phyloP scores from a whole-genome alignment of 2,113 vertebrate genomes.

The Cyanoramphus novaezelandiae region DNA sequence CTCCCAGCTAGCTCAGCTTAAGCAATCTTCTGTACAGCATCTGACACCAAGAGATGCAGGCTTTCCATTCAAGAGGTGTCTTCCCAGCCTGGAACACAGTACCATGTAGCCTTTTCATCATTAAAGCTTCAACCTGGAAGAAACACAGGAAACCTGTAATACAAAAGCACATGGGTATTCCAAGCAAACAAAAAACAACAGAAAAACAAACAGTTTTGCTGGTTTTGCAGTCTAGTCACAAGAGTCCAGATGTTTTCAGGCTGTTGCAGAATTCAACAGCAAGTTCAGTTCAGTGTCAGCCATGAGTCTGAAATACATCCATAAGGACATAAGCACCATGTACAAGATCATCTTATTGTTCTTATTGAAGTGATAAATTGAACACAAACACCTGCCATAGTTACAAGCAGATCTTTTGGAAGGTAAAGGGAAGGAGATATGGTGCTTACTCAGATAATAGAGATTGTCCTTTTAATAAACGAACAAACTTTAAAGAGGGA shows the following conservation, averaged over 20 bases:
- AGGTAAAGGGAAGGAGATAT: not conserved
- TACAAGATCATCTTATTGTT: not conserved
- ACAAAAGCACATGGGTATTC: not conserved
- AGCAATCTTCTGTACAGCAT: not conserved
- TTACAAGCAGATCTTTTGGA: not conserved
- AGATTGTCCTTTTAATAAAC: not conserved
- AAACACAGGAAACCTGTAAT: not conserved
- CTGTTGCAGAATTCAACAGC: not conserved
- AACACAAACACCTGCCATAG: not conserved
- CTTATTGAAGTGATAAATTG: not conserved
- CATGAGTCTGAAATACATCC: not conserved
- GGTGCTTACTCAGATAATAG: not conserved
- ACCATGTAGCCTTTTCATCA: fast-evolving
- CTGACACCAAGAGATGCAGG: not conserved
- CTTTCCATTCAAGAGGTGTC: not conserved
- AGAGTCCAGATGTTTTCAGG: not conserved
- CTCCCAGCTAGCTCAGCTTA: not conserved
- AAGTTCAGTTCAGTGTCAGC: not conserved
- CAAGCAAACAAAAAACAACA: not conserved
- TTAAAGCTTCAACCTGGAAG: not conserved
- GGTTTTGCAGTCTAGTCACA: not conserved
- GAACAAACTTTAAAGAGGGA: not conserved
- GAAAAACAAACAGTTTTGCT: not conserved
- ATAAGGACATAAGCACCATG: not conserved
- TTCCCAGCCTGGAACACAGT: not conserved